Conservation (phyloP, 2,797 vertebrate species). For the Argya squamiceps region DNA sequence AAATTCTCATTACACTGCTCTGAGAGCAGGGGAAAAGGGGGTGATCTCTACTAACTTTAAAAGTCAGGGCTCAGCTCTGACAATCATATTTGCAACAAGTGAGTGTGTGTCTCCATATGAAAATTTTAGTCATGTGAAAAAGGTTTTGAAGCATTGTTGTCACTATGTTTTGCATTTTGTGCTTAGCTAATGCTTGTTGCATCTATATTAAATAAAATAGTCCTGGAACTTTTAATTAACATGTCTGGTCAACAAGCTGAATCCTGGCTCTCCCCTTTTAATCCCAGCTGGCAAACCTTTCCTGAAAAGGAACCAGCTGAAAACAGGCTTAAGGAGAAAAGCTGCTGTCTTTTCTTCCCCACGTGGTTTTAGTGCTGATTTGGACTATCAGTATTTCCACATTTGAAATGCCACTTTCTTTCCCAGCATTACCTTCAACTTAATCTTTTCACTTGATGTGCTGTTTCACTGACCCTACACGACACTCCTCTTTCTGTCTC, state of each 20-base stretch:
- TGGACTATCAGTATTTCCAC: background rate
- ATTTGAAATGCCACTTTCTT: background rate
- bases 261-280: background rate
- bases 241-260: background rate
- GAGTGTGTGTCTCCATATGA: background rate
- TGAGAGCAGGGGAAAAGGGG: background rate
- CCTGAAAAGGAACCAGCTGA: background rate
- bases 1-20: background rate
- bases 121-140: background rate
- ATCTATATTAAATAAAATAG: background rate
- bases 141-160: background rate
- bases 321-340: background rate
- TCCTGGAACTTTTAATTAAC: background rate
- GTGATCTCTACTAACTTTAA: background rate
- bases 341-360: background rate
- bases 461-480: background rate
- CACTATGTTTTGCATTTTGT: background rate
- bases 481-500: background rate
- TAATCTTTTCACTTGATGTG: background rate
- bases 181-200: background rate
- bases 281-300: background rate
- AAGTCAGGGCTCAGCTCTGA: background rate
- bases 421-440: background rate
- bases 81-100: background rate
- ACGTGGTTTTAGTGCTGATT: background rate